phyloP scores from a whole-genome alignment of 2,888 invertebrate species.

The Athalia rosae region DNA sequence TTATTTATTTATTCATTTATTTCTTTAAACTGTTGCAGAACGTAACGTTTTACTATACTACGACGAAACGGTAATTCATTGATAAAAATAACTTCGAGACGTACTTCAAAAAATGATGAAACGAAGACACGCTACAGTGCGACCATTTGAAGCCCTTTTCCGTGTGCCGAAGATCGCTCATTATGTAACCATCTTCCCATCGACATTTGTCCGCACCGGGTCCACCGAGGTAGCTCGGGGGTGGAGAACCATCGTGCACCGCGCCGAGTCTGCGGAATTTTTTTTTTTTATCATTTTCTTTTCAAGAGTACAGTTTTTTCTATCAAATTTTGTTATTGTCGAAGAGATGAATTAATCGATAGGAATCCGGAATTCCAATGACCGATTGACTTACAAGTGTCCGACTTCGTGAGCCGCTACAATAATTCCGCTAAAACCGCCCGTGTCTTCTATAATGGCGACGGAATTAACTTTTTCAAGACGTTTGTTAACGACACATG shows the following conservation, averaged over 20 bases:
- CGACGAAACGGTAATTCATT: too few relatives aligned
- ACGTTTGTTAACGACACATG: slow-evolving; percentile 96
- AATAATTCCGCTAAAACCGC: slow-evolving; percentile 96
- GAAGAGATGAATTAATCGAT: too few relatives aligned
- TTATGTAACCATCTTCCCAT: slow-evolving; percentile 97
- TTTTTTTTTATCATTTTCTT: slow-evolving; percentile 7
- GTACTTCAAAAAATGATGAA: slow-evolving; percentile 96
- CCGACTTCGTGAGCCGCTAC: slow-evolving; percentile 98
- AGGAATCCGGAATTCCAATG: too few relatives aligned
- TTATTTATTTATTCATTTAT: neutral
- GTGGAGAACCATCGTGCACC: slow-evolving; percentile 97
- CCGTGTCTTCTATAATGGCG: slow-evolving; percentile 96
- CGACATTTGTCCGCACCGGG: slow-evolving; percentile 96
- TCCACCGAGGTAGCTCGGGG: slow-evolving; percentile 94
- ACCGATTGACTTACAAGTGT: slow-evolving; percentile 86
- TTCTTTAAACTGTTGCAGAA: neutral
- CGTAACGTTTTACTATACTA: too few relatives aligned
- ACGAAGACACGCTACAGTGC: slow-evolving; percentile 92
- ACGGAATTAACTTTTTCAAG: slow-evolving; percentile 97
- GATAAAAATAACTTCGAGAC: slow-evolving; percentile 61
- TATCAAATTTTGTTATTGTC: too few relatives aligned
- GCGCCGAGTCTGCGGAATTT: slow-evolving; percentile 88
- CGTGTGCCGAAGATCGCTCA: slow-evolving; percentile 95
- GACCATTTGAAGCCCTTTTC: slow-evolving; percentile 97
- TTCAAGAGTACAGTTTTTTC: neutral